Evolutionary conservation across 2,888 invertebrate genomes (phyloP).

Genomic region (Orchesellides sinensis): DNA sequence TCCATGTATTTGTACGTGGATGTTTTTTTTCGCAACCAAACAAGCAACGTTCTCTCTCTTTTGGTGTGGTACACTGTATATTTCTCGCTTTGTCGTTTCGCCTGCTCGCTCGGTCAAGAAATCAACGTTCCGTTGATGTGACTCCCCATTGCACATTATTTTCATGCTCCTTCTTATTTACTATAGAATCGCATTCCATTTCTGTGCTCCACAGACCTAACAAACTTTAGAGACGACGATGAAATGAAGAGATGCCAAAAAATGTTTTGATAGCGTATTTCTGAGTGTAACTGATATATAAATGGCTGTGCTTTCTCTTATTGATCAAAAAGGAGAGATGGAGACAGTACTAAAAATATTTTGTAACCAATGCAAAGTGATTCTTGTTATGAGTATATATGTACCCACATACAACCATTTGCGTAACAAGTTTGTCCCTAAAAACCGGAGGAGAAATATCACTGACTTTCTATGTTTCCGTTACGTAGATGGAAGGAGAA

Average conservation of each 20-base stretch:
- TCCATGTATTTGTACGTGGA: too few species aligned
- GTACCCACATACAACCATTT: not conserved
- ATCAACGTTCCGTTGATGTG: constrained; percentile 36
- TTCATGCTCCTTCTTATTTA: not conserved
- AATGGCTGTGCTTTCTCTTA: not conserved
- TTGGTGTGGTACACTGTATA: too few species aligned
- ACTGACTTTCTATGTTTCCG: too few species aligned
- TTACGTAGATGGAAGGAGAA: too few species aligned
- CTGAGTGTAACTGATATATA: not conserved
- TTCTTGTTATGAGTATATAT: not conserved
- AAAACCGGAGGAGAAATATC: too few species aligned
- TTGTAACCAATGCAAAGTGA: constrained; percentile 19
- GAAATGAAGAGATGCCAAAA: not conserved
- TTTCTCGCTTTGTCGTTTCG: not conserved
- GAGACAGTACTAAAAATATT: not conserved
- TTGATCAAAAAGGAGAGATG: not conserved
- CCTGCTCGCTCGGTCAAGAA: too few species aligned
- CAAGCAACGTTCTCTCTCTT: too few species aligned
- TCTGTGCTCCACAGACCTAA: not conserved
- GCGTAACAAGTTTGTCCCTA: too few species aligned
- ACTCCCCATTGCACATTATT: not conserved
- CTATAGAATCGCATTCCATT: not conserved
- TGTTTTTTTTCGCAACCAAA: too few species aligned
- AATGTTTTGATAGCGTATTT: not conserved
- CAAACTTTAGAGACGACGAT: not conserved